Evolutionary conservation across 2,888 invertebrate genomes (phyloP).

Genomic region (Apamea monoglypha): DNA sequence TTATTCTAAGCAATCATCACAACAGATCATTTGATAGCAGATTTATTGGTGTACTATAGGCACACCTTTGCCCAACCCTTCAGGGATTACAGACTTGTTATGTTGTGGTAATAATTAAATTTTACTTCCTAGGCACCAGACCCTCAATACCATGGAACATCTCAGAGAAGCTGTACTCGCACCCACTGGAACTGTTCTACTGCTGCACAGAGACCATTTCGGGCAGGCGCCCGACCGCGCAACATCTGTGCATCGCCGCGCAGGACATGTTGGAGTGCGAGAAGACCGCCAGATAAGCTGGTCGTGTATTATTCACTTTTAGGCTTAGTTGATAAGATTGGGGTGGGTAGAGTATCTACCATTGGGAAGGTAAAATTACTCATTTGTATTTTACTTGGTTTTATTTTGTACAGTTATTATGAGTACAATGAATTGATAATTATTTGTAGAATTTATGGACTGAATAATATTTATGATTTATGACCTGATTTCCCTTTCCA

Average conservation of each 20-base stretch:
- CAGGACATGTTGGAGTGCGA: conserved; percentile 75
- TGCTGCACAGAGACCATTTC: conserved; percentile 92
- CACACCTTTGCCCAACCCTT: not conserved
- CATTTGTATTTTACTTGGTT: conserved; percentile 37
- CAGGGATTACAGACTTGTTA: not conserved
- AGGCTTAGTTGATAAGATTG: not conserved
- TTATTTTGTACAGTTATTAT: not conserved
- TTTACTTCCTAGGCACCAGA: conserved; percentile 90
- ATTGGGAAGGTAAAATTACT: conserved; percentile 38
- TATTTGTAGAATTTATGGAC: not conserved
- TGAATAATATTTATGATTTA: not conserved
- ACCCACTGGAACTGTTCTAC: conserved; percentile 92
- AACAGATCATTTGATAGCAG: not conserved
- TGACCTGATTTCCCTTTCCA: not conserved
- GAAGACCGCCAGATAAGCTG: not conserved
- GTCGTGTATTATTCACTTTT: not conserved
- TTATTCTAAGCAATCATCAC: not conserved
- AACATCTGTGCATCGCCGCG: conserved; percentile 85
- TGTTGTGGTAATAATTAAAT: not conserved
- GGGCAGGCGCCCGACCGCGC: conserved; percentile 91
- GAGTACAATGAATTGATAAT: conserved; percentile 17
- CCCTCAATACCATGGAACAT: conserved; percentile 92
- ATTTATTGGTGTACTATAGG: not conserved
- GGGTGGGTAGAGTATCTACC: conserved; percentile 32
- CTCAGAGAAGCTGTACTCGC: conserved; percentile 90